These are phyloP conservation scores for Bubo blakistoni DNA, from an alignment of 2,113 vertebrate genomes.

Conservation along the genomic window DNA sequence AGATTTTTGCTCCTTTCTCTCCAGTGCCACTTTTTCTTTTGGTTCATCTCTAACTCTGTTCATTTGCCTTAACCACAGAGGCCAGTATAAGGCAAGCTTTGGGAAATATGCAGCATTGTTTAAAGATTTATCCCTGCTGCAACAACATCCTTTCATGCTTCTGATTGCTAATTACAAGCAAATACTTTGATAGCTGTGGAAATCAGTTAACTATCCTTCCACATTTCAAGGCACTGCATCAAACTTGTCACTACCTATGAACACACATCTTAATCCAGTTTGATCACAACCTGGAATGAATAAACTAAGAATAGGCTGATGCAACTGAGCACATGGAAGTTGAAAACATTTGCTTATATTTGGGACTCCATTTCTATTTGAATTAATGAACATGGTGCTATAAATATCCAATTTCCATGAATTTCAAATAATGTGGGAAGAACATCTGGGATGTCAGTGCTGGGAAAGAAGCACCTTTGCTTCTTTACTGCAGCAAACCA, in stretches of 20 bases:
- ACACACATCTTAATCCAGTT: constrained; percentile 37
- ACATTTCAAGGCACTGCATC: background rate
- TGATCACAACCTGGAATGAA: constrained; percentile 36
- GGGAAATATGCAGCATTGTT: background rate
- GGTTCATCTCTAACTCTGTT: background rate
- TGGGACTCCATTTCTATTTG: background rate
- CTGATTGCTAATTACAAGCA: constrained; percentile 52
- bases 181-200: constrained; percentile 15
- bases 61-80: background rate
- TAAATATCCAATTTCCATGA: constrained; percentile 48
- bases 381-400: background rate
- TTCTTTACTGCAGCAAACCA: background rate
- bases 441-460: background rate
- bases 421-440: constrained; percentile 7
- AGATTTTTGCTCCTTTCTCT: background rate
- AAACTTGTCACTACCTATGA: constrained; percentile 6
- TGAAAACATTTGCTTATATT: constrained; percentile 33
- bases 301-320: constrained; percentile 27
- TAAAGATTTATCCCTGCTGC: constrained; percentile 15
- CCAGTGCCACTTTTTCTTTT: background rate
- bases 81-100: background rate
- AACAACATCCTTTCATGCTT: constrained; percentile 34
- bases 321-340: background rate
- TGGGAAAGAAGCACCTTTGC: background rate
- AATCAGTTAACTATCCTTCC: constrained; percentile 33